Percentiles rank a stretch among this genome's conserved stretches.
These are phyloP conservation scores for Podarcis cretensis DNA, from an alignment of 2,113 vertebrate genomes.

Conservation along the genomic window DNA sequence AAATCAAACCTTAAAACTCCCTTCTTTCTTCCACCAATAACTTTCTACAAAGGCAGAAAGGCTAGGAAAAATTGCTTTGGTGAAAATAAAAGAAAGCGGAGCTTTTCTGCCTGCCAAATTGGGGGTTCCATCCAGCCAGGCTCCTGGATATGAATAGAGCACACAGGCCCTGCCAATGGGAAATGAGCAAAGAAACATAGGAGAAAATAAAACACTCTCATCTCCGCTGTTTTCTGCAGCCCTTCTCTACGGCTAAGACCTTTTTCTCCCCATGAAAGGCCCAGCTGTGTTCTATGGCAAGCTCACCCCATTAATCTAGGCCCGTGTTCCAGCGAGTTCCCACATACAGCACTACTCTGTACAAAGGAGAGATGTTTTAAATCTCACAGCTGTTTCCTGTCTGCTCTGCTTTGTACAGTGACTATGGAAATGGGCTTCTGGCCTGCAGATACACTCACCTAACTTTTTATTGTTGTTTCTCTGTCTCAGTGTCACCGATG, in stretches of 20 bases:
- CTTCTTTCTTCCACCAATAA: neutral
- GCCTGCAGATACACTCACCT: neutral
- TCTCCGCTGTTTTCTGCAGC: neutral
- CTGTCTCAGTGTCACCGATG: neutral
- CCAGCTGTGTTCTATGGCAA: conserved; percentile 3
- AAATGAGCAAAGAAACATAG: neutral
- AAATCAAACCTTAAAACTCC: neutral
- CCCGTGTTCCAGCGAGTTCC: neutral
- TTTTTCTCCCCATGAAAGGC: neutral
- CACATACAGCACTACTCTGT: neutral
- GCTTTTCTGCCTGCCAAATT: neutral
- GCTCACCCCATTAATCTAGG: conserved; percentile 1
- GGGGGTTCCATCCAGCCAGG: neutral
- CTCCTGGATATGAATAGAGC: neutral
- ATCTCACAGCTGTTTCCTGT: neutral
- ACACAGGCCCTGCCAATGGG: neutral
- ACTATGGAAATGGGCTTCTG: neutral
- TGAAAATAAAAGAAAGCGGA: no score
- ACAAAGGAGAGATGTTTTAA: neutral
- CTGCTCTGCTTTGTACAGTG: neutral
- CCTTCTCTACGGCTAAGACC: neutral
- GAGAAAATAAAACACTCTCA: neutral
- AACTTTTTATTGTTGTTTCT: neutral
- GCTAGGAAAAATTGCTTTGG: neutral
- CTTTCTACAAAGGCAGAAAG: neutral